Evolutionary conservation across 2,113 vertebrate genomes (phyloP).

Genomic region (Tauraco erythrolophus): DNA sequence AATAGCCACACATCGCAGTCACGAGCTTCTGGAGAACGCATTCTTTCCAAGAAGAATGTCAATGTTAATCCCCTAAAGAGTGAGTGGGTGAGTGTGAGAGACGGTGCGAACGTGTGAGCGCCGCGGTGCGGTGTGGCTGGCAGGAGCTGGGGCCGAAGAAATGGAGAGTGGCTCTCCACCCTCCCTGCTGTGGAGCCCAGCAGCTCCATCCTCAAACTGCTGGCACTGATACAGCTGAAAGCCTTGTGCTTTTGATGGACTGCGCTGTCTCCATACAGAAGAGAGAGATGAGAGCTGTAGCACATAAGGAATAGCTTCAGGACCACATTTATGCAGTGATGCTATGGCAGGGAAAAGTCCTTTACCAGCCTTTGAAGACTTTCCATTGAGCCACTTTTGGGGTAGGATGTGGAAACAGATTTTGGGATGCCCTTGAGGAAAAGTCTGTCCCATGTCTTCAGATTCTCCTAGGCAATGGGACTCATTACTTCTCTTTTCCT

Average conservation of each 20-base stretch:
- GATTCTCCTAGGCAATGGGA: background rate
- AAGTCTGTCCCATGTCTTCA: background rate
- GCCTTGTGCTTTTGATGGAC: background rate
- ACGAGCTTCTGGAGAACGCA: background rate
- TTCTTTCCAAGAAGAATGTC: background rate
- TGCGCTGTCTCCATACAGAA: background rate
- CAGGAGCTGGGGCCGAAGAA: background rate
- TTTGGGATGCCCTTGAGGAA: background rate
- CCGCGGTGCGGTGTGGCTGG: background rate
- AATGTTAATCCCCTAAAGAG: background rate
- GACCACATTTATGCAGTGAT: background rate
- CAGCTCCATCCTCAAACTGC: background rate
- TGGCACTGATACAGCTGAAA: background rate
- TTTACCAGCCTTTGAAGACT: background rate
- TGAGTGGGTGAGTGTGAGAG: background rate
- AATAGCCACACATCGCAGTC: background rate
- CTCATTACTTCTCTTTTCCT: background rate
- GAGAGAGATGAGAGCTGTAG: background rate
- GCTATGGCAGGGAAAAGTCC: background rate
- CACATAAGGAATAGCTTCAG: background rate
- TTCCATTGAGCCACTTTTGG: background rate
- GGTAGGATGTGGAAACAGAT: background rate
- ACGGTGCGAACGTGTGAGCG: accelerated
- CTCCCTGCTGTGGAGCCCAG: background rate
- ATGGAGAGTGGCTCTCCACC: background rate